Evolutionary conservation across 2,113 vertebrate species (phyloP), one percentile per base, ranked within the genome.

Genomic region (Parus major): DNA sequence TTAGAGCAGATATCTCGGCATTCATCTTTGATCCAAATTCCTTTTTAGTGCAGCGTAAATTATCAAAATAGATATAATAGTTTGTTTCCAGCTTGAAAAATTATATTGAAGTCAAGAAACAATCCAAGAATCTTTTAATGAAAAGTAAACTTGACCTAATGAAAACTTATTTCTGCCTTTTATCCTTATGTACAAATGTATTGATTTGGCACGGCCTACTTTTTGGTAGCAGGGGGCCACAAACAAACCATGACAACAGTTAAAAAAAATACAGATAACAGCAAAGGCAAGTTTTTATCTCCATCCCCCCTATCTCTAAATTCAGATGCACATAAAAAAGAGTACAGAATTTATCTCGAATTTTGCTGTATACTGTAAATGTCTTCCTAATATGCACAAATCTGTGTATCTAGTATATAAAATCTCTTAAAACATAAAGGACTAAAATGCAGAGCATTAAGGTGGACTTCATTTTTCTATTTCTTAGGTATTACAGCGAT

Each of bases 131-230:
- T 90, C 86, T 97, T 97, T 96, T 90, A 95, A 95, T 94, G 90
- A 93, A 96, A 94, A 83, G 75, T 96, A 94, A 96, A 92, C 72
- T 85, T 97, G 82, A 97, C 80, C 12, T 88, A 66, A 94, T 91
- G 93, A 96, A 96, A 96, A 97, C 91, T 97, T 95, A 89, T 84
- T 97, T 97, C 84, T 93, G 92, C 82, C 94, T 96, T 96, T 96
- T 90, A 91, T 94, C 82, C 82, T 97, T 93, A 86, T 25, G 56
- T 93, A 94, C 85, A 65, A 55, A 35, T 44, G 20, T 44, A 44
- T 65, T 44, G 20, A 6, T 39, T 76, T 49, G n/a, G 44, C n/a
- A 76, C 3, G 5, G 21, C 44, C 28, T 49, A 21, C 9, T 35
- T 79, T 55, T 65, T 55, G 49, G 25, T 55, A 44, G 49, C 4